A percentile compares a stretch with the other conserved stretches of the same genome.
Conservation (phyloP, 2,888 invertebrate genomes). For the Colletes collaris region DNA sequence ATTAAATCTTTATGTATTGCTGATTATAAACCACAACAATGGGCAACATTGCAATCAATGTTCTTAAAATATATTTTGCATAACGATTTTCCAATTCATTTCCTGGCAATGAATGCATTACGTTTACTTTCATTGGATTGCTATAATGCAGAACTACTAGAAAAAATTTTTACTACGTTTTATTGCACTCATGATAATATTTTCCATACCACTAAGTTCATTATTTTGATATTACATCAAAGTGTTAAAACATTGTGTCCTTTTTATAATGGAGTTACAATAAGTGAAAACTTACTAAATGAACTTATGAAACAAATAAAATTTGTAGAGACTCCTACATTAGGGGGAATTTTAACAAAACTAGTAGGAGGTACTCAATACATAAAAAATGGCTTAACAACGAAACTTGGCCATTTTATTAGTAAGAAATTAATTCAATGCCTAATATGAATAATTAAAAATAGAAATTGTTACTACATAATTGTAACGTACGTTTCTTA, state of each 20-base stretch:
- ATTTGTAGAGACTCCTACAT: conserved; percentile 72
- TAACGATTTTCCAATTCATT: background rate
- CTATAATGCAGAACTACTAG: conserved; percentile 85
- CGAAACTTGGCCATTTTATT: conserved; percentile 85
- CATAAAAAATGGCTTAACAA: conserved; percentile 84
- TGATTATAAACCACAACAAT: conserved; percentile 86
- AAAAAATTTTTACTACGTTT: conserved; percentile 83
- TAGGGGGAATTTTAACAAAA: conserved; percentile 84
- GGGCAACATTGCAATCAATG: conserved; percentile 84
- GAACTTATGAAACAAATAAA: conserved; percentile 74
- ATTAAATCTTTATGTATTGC: conserved; percentile 85
- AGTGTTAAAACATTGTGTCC: conserved; percentile 84
- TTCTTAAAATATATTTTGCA: conserved; percentile 78
- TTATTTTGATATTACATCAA: conserved; percentile 84
- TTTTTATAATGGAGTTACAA: conserved; percentile 75
- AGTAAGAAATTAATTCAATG: conserved; percentile 81
- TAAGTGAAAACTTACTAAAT: background rate
- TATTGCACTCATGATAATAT: background rate
- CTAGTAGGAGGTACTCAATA: conserved; percentile 86
- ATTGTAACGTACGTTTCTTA: background rate
- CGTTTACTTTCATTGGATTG: conserved; percentile 86
- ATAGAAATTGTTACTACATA: background rate
- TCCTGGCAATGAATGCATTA: conserved; percentile 83
- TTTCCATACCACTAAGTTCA: background rate
- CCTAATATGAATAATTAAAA: conserved; percentile 11